Evolutionary conservation across 2,888 invertebrate species (phyloP).

Genomic region (Petrophora chlorosata): DNA sequence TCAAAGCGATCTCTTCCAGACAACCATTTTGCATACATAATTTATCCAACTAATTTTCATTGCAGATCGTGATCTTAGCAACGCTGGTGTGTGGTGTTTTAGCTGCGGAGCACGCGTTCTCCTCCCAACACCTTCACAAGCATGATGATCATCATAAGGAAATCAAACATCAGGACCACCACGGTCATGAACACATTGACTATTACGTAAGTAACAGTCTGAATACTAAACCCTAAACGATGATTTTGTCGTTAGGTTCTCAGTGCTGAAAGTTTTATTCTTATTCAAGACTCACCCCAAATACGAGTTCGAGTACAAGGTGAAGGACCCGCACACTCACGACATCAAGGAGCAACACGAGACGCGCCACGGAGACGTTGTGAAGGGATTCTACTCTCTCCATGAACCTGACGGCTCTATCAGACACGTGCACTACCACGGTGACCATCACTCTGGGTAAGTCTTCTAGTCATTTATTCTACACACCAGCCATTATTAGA

Average conservation of each 20-base stretch:
- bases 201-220: slow-evolving; percentile 37
- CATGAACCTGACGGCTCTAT: slow-evolving; percentile 68
- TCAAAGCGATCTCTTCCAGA: too few species aligned
- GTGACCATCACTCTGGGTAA: slow-evolving; percentile 67
- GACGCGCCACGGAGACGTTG: slow-evolving; percentile 66
- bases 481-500: too few species aligned
- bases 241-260: neutral
- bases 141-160: slow-evolving; percentile 43
- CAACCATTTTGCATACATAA: too few species aligned
- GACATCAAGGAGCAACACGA: slow-evolving; percentile 74
- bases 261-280: neutral
- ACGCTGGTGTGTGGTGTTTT: slow-evolving; percentile 34
- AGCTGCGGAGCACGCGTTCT: slow-evolving; percentile 41
- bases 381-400: slow-evolving; percentile 68
- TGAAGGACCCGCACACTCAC: slow-evolving; percentile 70
- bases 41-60: slow-evolving; percentile 3
- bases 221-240: neutral
- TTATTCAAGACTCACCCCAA: slow-evolving; percentile 57
- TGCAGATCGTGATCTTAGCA: slow-evolving; percentile 26
- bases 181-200: slow-evolving; percentile 39
- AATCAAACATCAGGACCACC: slow-evolving; percentile 31
- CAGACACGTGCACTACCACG: slow-evolving; percentile 67
- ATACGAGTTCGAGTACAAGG: slow-evolving; percentile 74
- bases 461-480: neutral
- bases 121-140: slow-evolving; percentile 46